Conservation (phyloP, 2,113 vertebrate species). For the Labeo rohita region DNA sequence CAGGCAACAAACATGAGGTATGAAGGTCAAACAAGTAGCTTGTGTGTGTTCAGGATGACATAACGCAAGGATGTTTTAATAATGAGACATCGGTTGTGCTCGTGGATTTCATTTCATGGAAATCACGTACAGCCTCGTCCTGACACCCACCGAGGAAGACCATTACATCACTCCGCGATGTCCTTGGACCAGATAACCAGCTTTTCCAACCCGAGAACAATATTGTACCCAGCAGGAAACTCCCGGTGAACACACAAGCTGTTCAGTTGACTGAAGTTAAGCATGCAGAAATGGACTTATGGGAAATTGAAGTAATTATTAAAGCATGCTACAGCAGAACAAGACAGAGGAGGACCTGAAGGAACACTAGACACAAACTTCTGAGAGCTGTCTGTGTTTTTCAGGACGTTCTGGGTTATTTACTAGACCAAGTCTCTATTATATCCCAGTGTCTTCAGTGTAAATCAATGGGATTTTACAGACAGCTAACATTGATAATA, state of each 20-base stretch:
- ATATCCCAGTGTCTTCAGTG: background rate
- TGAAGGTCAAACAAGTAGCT: conserved; percentile 49
- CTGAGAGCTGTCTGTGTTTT: background rate
- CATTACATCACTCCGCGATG: conserved; percentile 49
- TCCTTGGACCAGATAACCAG: conserved; percentile 63
- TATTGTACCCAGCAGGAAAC: conserved; percentile 54
- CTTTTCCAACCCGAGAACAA: conserved; percentile 49
- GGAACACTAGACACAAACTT: background rate
- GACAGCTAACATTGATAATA: background rate
- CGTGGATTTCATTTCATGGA: conserved; percentile 46
- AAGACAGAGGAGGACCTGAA: background rate
- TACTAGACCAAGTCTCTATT: background rate
- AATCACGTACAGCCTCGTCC: conserved; percentile 51
- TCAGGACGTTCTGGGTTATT: background rate
- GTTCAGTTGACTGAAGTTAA: conserved; percentile 10
- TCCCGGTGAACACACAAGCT: conserved; percentile 32
- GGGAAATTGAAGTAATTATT: background rate
- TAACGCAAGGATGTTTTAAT: conserved; percentile 44
- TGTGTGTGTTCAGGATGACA: background rate
- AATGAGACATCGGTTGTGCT: conserved; percentile 26
- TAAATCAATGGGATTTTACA: background rate
- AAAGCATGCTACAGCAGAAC: background rate
- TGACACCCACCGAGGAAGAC: conserved; percentile 42
- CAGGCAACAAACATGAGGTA: conserved; percentile 21
- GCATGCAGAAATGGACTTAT: background rate